phyloP scores from a whole-genome alignment of 2,797 vertebrate species.

The Kryptopterus vitreolus region DNA sequence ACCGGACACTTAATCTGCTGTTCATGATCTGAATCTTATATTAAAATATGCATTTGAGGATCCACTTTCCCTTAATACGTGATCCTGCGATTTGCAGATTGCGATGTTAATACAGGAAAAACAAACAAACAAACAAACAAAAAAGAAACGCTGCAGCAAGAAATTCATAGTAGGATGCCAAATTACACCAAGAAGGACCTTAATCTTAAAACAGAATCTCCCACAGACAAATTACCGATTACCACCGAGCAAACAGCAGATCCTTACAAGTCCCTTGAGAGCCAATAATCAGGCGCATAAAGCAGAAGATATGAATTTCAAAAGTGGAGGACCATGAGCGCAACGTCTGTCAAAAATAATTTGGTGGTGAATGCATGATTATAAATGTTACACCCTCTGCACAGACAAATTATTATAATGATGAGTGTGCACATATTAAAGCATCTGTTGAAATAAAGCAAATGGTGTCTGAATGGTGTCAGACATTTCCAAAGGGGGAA shows the following conservation, averaged over 20 bases:
- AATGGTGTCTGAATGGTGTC: background rate
- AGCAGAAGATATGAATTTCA: conserved; percentile 25
- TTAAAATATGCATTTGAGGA: background rate
- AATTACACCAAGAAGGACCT: conserved; percentile 35
- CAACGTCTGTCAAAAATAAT: conserved; percentile 9
- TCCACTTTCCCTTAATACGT: conserved; percentile 9
- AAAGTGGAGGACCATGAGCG: conserved; percentile 5
- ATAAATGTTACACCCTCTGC: background rate
- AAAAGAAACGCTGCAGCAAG: conserved; percentile 18
- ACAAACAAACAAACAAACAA: no score
- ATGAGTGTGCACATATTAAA: background rate
- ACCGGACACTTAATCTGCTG: no score
- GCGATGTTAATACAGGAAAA: conserved; percentile 15
- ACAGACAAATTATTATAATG: conserved; percentile 4
- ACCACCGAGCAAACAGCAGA: conserved; percentile 52
- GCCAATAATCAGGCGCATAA: conserved; percentile 37
- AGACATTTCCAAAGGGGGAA: background rate
- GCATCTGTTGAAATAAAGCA: background rate
- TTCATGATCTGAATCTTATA: no score
- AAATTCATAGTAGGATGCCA: conserved; percentile 36
- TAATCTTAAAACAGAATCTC: conserved; percentile 49
- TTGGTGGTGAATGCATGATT: conserved; percentile 11
- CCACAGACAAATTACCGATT: conserved; percentile 54
- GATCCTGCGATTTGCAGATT: background rate
- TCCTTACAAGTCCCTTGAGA: conserved; percentile 51